Evolutionary conservation across 2,888 invertebrate species (phyloP).

Genomic region (Steinernema hermaphroditum): DNA sequence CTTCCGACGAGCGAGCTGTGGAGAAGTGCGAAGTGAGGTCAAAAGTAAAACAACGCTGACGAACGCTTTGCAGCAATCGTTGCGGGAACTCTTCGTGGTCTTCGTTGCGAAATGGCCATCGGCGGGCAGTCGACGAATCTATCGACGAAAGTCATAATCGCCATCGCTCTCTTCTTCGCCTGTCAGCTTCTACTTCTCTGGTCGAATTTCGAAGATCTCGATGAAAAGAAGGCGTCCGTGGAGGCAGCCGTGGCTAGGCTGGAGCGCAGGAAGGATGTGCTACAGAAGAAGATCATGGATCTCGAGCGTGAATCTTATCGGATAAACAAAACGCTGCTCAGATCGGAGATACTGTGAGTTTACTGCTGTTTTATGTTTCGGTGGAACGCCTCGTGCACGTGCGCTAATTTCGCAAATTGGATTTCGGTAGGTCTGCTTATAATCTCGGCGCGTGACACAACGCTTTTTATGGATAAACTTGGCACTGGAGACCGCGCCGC

Average conservation of each 20-base stretch:
- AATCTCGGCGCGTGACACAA: background rate
- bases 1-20: too few species aligned
- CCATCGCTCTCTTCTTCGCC: slow-evolving; percentile 37
- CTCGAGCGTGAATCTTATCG: slow-evolving; percentile 51
- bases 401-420: too few species aligned
- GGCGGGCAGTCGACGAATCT: slow-evolving; percentile 28
- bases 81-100: background rate
- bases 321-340: slow-evolving; percentile 42
- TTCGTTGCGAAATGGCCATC: background rate
- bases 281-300: too few species aligned
- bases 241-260: background rate
- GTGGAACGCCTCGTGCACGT: background rate
- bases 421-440: too few species aligned
- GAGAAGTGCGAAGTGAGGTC: background rate
- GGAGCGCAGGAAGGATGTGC: too few species aligned
- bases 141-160: slow-evolving; percentile 35
- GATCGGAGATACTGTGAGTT: slow-evolving; percentile 46
- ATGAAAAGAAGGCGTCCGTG: slow-evolving; percentile 43
- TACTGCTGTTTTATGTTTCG: background rate
- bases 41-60: background rate
- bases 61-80: too few species aligned
- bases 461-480: too few species aligned
- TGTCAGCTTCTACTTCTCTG: slow-evolving; percentile 44
- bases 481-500: too few species aligned
- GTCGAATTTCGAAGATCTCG: slow-evolving; percentile 49